phyloP scores from a whole-genome alignment of 2,888 invertebrate genomes.

The Kuschelorhynchus macadamiae region DNA sequence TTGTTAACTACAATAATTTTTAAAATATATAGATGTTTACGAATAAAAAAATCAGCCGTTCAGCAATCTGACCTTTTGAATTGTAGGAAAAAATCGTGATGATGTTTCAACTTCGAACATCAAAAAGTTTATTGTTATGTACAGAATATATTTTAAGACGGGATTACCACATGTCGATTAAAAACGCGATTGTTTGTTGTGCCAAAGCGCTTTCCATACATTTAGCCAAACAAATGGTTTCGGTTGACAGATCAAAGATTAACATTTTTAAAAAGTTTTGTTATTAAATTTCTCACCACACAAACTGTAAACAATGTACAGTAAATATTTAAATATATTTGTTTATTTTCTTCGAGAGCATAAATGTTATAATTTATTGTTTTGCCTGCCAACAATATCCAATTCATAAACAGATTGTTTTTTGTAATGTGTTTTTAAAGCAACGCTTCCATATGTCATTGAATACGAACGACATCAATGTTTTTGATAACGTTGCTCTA shows the following conservation, averaged over 20 bases:
- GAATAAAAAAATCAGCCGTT: too few species aligned
- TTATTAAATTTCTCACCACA: conserved; percentile 47
- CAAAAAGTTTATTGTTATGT: conserved; percentile 30
- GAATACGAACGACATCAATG: too few species aligned
- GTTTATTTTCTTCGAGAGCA: conserved; percentile 42
- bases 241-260: conserved; percentile 49
- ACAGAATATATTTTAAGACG: conserved; percentile 34
- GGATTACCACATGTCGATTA: conserved; percentile 46
- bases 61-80: too few species aligned
- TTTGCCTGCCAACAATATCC: conserved; percentile 38
- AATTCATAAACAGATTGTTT: conserved; percentile 38
- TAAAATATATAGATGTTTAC: too few species aligned
- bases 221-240: conserved; percentile 46
- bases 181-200: conserved; percentile 45
- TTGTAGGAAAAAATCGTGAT: too few species aligned
- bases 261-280: conserved; percentile 38
- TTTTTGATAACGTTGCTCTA: too few species aligned
- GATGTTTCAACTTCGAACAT: too few species aligned
- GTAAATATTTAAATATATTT: conserved; percentile 49
- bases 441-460: conserved; percentile 3
- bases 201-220: conserved; percentile 39
- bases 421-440: conserved; percentile 19
- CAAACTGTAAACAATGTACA: conserved; percentile 46
- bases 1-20: too few species aligned
- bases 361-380: conserved; percentile 48